Conservation (phyloP, 2,113 vertebrate species). For the Gulo gulo region DNA sequence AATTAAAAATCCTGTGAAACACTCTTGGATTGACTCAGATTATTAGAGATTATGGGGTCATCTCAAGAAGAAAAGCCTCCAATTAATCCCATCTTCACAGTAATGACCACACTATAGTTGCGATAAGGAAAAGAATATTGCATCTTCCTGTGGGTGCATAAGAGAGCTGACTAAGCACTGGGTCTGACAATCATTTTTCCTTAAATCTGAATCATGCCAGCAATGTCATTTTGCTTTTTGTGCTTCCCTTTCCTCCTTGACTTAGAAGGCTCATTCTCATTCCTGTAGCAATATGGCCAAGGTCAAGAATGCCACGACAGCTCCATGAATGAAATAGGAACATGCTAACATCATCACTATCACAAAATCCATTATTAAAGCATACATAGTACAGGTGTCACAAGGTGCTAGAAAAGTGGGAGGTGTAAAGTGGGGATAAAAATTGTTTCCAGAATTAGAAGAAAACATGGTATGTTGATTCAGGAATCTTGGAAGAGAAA, state of each 20-base stretch:
- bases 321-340: background rate
- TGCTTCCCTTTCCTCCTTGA: background rate
- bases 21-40: background rate
- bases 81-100: background rate
- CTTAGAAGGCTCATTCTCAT: background rate
- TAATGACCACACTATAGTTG: constrained; percentile 12
- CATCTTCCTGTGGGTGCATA: background rate
- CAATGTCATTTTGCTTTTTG: constrained; percentile 8
- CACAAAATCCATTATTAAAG: background rate
- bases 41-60: background rate
- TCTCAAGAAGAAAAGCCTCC: background rate
- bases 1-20: background rate
- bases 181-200: background rate
- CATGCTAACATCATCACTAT: background rate
- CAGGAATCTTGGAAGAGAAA: background rate
- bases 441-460: background rate
- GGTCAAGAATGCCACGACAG: background rate
- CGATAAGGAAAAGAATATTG: background rate
- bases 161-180: background rate
- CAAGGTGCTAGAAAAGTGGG: background rate
- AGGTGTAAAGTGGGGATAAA: background rate
- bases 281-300: background rate
- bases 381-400: background rate
- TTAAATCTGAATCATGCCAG: background rate
- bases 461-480: background rate